A percentile compares a stretch with the other conserved stretches of the same genome.
Evolutionary conservation across 2,888 invertebrate genomes (phyloP).

Genomic region (Noctua janthe): DNA sequence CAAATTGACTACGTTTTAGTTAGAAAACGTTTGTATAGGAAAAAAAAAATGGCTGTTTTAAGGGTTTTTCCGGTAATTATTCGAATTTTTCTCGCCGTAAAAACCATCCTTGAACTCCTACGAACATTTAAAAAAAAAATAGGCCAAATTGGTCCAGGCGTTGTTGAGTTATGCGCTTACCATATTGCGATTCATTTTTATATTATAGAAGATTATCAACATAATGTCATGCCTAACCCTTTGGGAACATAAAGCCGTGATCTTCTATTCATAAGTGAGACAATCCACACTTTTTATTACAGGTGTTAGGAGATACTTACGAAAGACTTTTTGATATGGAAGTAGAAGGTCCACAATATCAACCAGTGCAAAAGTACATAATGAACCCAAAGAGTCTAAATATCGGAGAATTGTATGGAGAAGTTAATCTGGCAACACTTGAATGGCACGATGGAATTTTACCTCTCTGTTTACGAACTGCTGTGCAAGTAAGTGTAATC

Average conservation of each 20-base stretch:
- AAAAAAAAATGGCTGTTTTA: too few relatives aligned
- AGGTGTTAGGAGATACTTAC: conserved; percentile 94
- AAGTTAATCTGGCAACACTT: conserved; percentile 94
- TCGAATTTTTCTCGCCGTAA: too few relatives aligned
- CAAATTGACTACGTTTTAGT: too few relatives aligned
- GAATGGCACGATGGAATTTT: conserved; percentile 98
- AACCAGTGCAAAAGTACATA: conserved; percentile 94
- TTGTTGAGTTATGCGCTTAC: too few relatives aligned
- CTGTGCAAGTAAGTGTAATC: conserved; percentile 80
- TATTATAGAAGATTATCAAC: not conserved
- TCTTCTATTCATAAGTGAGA: not conserved
- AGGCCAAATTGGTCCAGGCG: too few relatives aligned
- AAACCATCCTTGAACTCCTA: too few relatives aligned
- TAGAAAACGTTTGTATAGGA: too few relatives aligned
- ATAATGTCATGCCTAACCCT: not conserved
- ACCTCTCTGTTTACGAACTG: conserved; percentile 88
- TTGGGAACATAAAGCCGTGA: not conserved
- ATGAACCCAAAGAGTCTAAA: conserved; percentile 97
- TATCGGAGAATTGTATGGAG: conserved; percentile 97
- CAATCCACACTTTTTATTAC: conserved; percentile 15
- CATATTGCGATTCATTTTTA: too few relatives aligned
- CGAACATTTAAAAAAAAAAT: too few relatives aligned
- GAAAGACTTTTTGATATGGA: conserved; percentile 91
- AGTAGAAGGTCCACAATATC: conserved; percentile 91
- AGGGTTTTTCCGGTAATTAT: too few relatives aligned